Percentiles rank a stretch among this genome's conserved stretches.
Conservation (phyloP, 2,888 invertebrate genomes). For the Leptopterna dolabrata region DNA sequence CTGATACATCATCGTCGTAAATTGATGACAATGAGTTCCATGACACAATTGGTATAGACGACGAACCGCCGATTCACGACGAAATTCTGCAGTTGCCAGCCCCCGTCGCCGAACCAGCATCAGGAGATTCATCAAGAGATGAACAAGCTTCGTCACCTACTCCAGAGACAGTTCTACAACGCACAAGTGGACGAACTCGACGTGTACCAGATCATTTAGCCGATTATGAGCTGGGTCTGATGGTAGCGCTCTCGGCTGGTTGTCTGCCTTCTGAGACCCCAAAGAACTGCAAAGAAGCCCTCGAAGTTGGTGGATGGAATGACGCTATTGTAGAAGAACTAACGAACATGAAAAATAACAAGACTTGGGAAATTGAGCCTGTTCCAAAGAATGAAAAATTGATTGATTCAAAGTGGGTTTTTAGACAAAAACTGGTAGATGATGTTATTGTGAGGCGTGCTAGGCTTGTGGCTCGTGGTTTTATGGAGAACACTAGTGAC, state of each 20-base stretch:
- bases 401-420: constrained; percentile 34
- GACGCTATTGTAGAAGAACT: neutral
- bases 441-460: neutral
- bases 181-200: neutral
- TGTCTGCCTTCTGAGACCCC: constrained; percentile 23
- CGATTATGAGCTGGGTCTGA: neutral
- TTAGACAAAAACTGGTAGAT: neutral
- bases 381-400: neutral
- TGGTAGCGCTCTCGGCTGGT: neutral
- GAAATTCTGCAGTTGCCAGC: too few species aligned
- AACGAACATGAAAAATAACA: neutral
- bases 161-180: too few species aligned
- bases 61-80: too few species aligned
- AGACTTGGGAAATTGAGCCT: neutral
- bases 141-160: too few species aligned
- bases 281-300: neutral
- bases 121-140: too few species aligned
- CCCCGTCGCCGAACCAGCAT: too few species aligned
- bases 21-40: too few species aligned
- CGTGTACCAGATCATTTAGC: neutral
- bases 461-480: constrained; percentile 14
- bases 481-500: neutral
- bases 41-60: too few species aligned
- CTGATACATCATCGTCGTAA: too few species aligned
- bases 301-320: neutral